These are phyloP conservation scores for Rousettus leschenaultii DNA, from an alignment of 2,113 vertebrate species.

Conservation along the genomic window DNA sequence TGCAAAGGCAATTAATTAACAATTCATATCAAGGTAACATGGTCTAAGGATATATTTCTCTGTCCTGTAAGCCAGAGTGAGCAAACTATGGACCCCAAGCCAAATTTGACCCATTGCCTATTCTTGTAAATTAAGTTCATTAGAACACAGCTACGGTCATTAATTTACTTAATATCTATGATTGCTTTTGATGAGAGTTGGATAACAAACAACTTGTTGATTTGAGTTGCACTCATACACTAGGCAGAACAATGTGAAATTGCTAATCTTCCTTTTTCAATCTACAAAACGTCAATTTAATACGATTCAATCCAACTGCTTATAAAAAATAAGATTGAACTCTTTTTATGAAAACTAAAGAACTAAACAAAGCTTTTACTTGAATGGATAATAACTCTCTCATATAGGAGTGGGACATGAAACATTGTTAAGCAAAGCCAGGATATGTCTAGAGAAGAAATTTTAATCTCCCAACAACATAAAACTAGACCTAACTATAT, in stretches of 20 bases:
- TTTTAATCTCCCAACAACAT: neutral
- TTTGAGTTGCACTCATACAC: neutral
- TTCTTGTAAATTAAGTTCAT: neutral
- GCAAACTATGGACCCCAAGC: neutral
- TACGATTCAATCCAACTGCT: neutral
- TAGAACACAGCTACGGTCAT: neutral
- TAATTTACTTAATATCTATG: neutral
- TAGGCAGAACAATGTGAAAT: neutral
- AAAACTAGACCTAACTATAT: neutral
- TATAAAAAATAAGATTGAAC: conserved; percentile 2
- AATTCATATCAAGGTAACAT: neutral
- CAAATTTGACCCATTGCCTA: neutral
- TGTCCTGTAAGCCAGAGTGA: neutral
- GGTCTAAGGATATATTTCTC: neutral
- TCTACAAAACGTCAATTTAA: neutral
- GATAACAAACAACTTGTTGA: neutral
- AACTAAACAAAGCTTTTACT: neutral
- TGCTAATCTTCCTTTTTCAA: neutral
- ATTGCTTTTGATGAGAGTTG: neutral
- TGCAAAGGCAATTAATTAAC: neutral
- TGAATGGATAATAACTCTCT: neutral
- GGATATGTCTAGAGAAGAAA: neutral
- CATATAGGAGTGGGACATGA: neutral
- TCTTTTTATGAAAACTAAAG: neutral
- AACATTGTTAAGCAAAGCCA: neutral